Percentiles rank a stretch among this genome's conserved stretches.
Evolutionary conservation across 2,888 invertebrate genomes (phyloP).

Genomic region (Eupithecia subumbrata): DNA sequence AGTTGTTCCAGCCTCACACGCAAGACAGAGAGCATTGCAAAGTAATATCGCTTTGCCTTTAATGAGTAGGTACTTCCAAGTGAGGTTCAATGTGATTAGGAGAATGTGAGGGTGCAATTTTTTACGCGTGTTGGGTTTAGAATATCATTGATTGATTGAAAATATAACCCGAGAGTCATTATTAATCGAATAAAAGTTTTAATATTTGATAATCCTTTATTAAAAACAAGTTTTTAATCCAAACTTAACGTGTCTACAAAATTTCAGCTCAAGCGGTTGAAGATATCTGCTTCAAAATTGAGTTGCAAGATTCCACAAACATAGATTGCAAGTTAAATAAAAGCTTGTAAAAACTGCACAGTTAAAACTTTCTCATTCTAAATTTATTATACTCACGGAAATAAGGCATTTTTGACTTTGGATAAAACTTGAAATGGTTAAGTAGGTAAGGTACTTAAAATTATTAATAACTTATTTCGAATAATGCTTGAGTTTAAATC

Average conservation of each 20-base stretch:
- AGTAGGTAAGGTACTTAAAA: neutral
- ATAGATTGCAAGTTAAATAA: too few relatives aligned
- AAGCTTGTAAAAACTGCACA: too few relatives aligned
- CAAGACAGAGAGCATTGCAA: conserved; percentile 57
- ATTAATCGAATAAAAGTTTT: too few relatives aligned
- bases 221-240: too few relatives aligned
- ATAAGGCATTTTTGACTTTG: neutral
- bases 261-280: too few relatives aligned
- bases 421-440: neutral
- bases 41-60: conserved; percentile 48
- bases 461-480: neutral
- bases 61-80: conserved; percentile 24
- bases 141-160: neutral
- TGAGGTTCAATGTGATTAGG: conserved; percentile 19
- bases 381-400: neutral
- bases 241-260: too few relatives aligned
- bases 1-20: conserved; percentile 45
- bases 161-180: too few relatives aligned
- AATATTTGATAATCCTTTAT: too few relatives aligned
- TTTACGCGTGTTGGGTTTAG: neutral
- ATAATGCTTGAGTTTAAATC: neutral
- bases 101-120: conserved; percentile 11
- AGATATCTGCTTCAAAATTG: too few relatives aligned
- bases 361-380: neutral
- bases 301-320: too few relatives aligned